Conservation (phyloP, 2,797 vertebrate genomes). For the Cuniculus paca region DNA sequence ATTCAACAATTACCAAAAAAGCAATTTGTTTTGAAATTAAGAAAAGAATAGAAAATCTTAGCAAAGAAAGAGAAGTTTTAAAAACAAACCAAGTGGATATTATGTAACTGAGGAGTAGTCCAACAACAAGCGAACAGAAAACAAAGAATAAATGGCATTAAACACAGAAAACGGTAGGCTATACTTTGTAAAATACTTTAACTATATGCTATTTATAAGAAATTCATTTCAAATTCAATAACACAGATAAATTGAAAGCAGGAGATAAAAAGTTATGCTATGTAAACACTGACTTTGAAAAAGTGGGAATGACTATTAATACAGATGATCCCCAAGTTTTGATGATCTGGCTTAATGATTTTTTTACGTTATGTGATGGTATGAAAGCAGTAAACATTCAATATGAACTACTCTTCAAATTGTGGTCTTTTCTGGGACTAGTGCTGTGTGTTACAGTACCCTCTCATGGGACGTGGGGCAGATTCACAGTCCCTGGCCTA, state of each 20-base stretch:
- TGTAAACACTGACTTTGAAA: neutral
- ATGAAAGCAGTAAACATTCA: neutral
- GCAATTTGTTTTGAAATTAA: constrained; percentile 25
- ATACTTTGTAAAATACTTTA: neutral
- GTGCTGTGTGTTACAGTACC: neutral
- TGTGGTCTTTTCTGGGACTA: neutral
- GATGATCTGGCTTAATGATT: neutral
- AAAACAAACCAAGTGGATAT: neutral
- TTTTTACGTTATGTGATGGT: neutral
- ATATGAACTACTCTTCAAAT: neutral
- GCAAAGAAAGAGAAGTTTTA: constrained; percentile 5
- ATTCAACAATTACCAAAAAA: neutral
- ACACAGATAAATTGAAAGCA: neutral
- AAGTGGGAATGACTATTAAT: neutral
- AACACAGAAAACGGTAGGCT: neutral
- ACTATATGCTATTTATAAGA: neutral
- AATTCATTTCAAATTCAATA: neutral
- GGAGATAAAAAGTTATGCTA: neutral
- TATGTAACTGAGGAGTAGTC: neutral
- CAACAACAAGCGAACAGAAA: neutral
- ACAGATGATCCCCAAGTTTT: neutral
- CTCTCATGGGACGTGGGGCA: neutral
- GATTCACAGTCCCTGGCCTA: neutral
- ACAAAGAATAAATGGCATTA: neutral
- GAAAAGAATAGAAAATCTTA: neutral